Evolutionary conservation across 1,140 invertebrate species (phyloP).

Genomic region (Danaus melanippus): DNA sequence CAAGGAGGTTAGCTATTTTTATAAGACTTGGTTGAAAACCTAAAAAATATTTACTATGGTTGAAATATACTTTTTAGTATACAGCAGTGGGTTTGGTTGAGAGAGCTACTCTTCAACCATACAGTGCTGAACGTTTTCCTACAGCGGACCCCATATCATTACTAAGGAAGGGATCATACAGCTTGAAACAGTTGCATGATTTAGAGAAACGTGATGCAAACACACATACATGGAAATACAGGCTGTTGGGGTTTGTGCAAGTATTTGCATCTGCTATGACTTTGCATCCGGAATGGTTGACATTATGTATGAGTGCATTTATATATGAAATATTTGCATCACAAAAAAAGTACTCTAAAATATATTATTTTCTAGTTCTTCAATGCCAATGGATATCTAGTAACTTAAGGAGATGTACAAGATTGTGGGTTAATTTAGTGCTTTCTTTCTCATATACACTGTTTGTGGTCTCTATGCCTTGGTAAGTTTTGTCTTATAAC

Average conservation of each 20-base stretch:
- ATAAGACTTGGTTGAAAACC: no score
- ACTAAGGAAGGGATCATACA: conserved; percentile 63
- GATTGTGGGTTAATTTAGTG: conserved; percentile 58
- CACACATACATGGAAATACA: conserved; percentile 64
- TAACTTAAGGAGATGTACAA: conserved; percentile 45
- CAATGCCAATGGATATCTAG: conserved; percentile 58
- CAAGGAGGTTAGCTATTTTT: no score
- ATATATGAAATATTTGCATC: not conserved
- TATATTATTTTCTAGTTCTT: conserved; percentile 44
- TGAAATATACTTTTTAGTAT: conserved; percentile 66
- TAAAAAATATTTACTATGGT: conserved; percentile 2
- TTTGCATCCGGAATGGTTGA: conserved; percentile 68
- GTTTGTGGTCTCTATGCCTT: conserved; percentile 60
- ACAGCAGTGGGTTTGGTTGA: conserved; percentile 82
- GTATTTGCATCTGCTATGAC: conserved; percentile 70
- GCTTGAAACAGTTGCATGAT: conserved; percentile 49
- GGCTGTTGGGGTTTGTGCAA: conserved; percentile 62
- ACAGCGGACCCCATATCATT: conserved; percentile 55
- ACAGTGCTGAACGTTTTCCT: conserved; percentile 72
- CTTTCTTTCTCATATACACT: conserved; percentile 62
- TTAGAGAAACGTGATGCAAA: conserved; percentile 56
- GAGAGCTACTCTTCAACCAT: conserved; percentile 78
- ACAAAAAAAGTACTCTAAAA: not conserved
- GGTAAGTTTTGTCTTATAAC: conserved; percentile 37
- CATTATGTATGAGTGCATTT: conserved; percentile 43